phyloP scores from a whole-genome alignment of 1,140 invertebrate genomes.

The Drosophila dunni region DNA sequence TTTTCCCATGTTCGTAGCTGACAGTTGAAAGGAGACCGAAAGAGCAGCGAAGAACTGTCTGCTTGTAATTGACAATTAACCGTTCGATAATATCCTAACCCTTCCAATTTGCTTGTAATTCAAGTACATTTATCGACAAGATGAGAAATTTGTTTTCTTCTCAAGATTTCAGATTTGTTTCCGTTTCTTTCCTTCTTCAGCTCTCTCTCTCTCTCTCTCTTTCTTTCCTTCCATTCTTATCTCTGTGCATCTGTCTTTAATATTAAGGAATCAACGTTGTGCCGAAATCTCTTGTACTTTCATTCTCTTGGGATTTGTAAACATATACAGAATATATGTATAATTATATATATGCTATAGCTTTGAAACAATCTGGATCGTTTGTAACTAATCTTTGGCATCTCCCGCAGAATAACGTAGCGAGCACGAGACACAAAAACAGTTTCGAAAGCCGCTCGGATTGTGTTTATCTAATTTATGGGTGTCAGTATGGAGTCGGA shows the following conservation, averaged over 20 bases:
- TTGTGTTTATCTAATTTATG: slow-evolving; percentile 37
- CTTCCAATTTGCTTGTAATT: too few relatives aligned
- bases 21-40: not conserved
- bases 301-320: slow-evolving; percentile 7
- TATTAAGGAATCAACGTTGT: slow-evolving; percentile 16
- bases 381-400: slow-evolving; percentile 30
- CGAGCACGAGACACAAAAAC: not conserved
- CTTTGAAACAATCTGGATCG: not conserved
- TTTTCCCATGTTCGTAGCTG: not conserved
- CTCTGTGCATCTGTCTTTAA: slow-evolving; percentile 1
- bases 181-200: not conserved
- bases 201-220: slow-evolving; percentile 2
- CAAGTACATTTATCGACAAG: not conserved
- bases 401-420: slow-evolving; percentile 61
- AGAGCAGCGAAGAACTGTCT: slow-evolving; percentile 4
- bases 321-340: not conserved
- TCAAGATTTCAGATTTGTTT: not conserved
- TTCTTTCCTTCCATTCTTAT: not conserved
- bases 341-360: slow-evolving; percentile 10
- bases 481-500: slow-evolving; percentile 75
- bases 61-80: not conserved
- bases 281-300: not conserved
- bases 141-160: not conserved
- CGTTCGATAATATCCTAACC: too few relatives aligned
- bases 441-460: slow-evolving; percentile 3